Conservation (phyloP, 2,113 vertebrate species). For the Hippopotamus amphibius region DNA sequence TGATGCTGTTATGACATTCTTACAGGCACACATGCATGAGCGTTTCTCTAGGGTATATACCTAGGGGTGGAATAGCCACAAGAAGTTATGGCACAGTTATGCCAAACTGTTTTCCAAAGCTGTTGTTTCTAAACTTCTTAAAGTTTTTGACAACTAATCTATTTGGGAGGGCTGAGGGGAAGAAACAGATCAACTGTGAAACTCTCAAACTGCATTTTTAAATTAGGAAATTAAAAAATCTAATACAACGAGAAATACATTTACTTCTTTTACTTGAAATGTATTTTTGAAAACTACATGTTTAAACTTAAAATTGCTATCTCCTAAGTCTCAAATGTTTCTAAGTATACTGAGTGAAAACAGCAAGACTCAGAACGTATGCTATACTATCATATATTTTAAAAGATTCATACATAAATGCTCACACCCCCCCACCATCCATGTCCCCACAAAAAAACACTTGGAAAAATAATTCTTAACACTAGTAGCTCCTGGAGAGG, state of each 20-base stretch:
- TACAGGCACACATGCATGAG: not conserved
- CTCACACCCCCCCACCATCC: not conserved
- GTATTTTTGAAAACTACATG: constrained; percentile 54
- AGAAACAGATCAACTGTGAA: constrained; percentile 44
- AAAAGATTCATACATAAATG: constrained; percentile 14
- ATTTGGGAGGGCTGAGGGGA: not conserved
- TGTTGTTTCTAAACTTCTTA: constrained; percentile 25
- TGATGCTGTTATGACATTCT: constrained; percentile 1
- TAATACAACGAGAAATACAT: constrained; percentile 65
- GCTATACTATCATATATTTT: not conserved
- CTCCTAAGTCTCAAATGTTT: constrained; percentile 37
- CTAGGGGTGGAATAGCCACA: not conserved
- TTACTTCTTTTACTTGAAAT: constrained; percentile 62
- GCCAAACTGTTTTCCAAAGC: not conserved
- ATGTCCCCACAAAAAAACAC: not conserved
- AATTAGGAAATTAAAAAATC: constrained; percentile 63
- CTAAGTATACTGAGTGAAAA: constrained; percentile 56
- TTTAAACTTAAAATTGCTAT: constrained; percentile 48
- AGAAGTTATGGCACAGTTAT: not conserved
- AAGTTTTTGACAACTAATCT: constrained; percentile 40
- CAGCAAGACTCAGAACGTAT: constrained; percentile 59
- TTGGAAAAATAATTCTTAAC: constrained; percentile 34
- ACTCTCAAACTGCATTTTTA: constrained; percentile 40
- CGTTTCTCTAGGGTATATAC: constrained; percentile 27
- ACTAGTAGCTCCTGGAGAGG: not conserved